Evolutionary conservation across 2,113 vertebrate genomes (phyloP), one percentile per base, ranked within the genome.

Genomic region (Pelecanoides urinatrix): DNA sequence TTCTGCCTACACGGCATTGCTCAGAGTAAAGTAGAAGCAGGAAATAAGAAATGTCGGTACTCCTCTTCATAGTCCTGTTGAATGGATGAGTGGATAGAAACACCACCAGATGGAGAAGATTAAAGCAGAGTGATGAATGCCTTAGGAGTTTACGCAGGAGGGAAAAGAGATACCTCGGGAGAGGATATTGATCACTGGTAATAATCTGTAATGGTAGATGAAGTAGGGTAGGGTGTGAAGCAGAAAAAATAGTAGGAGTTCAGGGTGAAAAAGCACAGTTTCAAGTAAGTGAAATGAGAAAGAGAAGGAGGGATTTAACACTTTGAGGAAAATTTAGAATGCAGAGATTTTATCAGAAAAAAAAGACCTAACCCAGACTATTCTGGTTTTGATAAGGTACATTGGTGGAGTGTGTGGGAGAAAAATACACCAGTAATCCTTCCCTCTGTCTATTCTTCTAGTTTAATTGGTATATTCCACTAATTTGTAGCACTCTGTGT

Each of bases 381-480:
- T 86, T 67, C 36, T 71, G 21, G 16, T 49, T 91, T 86, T 82
- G n/a, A 32, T 44, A 53, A 81, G 3, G 13, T 62, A 16, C 3
- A 0, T 27, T 50, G 13, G 14, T 38, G 2, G 16, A 72, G 3
- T 0, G 0, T 9, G 6, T 59, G 6, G 0, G 2, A 83, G 32
- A 15, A 65, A 88, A 63, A 7, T 26, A 4, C 18, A 49, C 50
- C 47, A 45, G 15, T 8, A 18, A 6, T 59, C 19, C 22, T 72
- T 74, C 32, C 16, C 11, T 62, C 1, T 0, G 6, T 26, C 16
- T 55, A 2, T 84, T 80, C 19, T 40, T 53, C 34, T 42, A 11
- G 6, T 13, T 92, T 67, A 2, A 0, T n/a, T 86, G 11, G 27
- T 20, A 45, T 50, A 68, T 65, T 50, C 20, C 23, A 49, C 8